phyloP scores from a whole-genome alignment of 2,113 vertebrate species.

The Gymnarchus niloticus region DNA sequence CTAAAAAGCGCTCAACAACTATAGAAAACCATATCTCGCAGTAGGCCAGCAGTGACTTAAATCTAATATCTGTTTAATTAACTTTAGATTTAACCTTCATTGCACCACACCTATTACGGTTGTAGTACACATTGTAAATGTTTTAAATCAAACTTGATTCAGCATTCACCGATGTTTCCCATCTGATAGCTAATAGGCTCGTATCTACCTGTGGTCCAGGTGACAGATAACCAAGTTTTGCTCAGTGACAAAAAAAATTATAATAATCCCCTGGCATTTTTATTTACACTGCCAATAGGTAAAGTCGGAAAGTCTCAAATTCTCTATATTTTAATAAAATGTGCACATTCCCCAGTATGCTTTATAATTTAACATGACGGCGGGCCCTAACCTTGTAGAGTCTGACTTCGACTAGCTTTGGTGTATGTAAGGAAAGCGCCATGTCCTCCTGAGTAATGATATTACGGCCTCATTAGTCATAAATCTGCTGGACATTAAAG shows the following conservation, averaged over 20 bases:
- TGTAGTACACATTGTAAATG: background rate
- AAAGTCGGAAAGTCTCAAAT: background rate
- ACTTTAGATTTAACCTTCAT: background rate
- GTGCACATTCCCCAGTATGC: background rate
- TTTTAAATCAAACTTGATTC: background rate
- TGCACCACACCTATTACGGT: background rate
- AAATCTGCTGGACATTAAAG: slow-evolving; percentile 11
- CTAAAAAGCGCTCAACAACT: background rate
- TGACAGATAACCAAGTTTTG: background rate
- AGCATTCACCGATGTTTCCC: background rate
- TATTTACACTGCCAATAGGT: background rate
- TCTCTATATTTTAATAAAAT: background rate
- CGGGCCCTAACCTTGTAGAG: background rate
- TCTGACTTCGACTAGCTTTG: background rate
- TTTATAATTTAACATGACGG: background rate
- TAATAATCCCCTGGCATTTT: background rate
- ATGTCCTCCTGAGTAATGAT: background rate
- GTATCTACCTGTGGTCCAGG: background rate
- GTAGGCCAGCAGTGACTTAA: background rate
- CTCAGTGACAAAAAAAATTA: background rate
- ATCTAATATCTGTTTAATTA: background rate
- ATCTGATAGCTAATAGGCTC: background rate
- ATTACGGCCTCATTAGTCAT: slow-evolving; percentile 5
- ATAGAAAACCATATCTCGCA: background rate
- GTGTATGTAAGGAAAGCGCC: background rate